Evolutionary conservation across 2,888 invertebrate genomes (phyloP), one percentile per base, ranked within the genome.

Genomic region (Xanthorhoe designata): DNA sequence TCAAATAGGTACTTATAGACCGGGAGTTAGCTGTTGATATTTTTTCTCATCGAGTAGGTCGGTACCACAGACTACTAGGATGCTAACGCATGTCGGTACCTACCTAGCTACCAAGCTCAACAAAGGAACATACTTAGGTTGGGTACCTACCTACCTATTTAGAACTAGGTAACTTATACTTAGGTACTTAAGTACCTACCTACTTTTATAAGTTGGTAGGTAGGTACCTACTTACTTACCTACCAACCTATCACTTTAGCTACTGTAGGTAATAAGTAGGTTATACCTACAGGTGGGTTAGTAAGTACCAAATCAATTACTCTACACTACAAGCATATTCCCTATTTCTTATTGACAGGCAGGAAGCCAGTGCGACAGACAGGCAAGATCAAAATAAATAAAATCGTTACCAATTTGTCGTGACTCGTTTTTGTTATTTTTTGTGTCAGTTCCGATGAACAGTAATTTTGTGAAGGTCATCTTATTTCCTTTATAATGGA

Each of bases 401-500:
- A 13, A 13, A 32, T 42, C 13, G 13, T 13, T 13, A 42, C 13
- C 38, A 13, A 42, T 42, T 42, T 13, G 38, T 13, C 35, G 8
- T 42, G 38, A 42, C 38, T 13, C 13, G 38, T 42, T 42, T 42
- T 13, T 42, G 38, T 42, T 42, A 42, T 42, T 42, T 42, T 42
- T 42, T 42, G 38, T 42, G 38, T 42, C 38, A 42, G 38, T 42
- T 42, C 38, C 38, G 38, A 42, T 42, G 38, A 42, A 42, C 13
- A 42, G 13, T 42, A 13, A 42, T 42, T 42, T 42, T 42, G 38
- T 42, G 38, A 42, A 42, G 38, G 38, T 42, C 38, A 42, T 42
- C 13, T 42, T 42, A 13, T 42, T 42, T 42, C 38, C 38, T 13
- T 42, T n/a, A n/a, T n/a, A 13, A 42, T 13, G 13, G 38, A 42